Conservation (phyloP, 2,113 vertebrate species). For the Gambusia holbrooki region DNA sequence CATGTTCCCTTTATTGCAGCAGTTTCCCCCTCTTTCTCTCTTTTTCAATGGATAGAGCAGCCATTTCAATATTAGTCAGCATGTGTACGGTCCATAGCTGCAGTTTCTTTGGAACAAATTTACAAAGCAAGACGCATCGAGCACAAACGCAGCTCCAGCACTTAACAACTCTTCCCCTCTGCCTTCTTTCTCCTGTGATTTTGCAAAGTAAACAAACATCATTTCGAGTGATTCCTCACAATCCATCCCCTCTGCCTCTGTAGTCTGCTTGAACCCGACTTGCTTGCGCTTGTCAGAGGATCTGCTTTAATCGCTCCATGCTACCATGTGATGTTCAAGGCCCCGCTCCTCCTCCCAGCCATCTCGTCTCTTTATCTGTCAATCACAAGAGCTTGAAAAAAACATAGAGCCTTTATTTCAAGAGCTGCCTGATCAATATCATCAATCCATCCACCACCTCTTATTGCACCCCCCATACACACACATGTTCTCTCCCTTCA, state of each 20-base stretch:
- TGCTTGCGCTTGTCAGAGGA: conserved; percentile 93
- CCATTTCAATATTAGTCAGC: conserved; percentile 71
- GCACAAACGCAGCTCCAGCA: conserved; percentile 31
- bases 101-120: conserved; percentile 62
- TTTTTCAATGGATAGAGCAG: conserved; percentile 52
- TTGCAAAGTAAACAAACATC: conserved; percentile 97
- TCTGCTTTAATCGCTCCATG: conserved; percentile 91
- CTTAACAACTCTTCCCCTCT: conserved; percentile 64
- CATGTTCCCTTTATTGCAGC: conserved; percentile 49
- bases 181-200: conserved; percentile 59
- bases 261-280: conserved; percentile 85
- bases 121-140: conserved; percentile 57
- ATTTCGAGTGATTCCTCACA: conserved; percentile 96
- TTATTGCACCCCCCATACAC: conserved; percentile 64
- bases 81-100: conserved; percentile 65
- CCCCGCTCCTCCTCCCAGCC: conserved; percentile 90
- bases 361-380: conserved; percentile 93
- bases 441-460: conserved; percentile 88
- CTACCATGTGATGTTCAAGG: conserved; percentile 96
- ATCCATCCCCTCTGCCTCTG: conserved; percentile 86
- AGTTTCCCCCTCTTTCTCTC: neutral
- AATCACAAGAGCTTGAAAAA: conserved; percentile 87
- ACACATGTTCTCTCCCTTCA: conserved; percentile 74
- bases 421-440: conserved; percentile 99
- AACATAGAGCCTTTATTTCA: conserved; percentile 91